Conservation (phyloP, 2,888 invertebrate genomes). For the Eulithis prunata region DNA sequence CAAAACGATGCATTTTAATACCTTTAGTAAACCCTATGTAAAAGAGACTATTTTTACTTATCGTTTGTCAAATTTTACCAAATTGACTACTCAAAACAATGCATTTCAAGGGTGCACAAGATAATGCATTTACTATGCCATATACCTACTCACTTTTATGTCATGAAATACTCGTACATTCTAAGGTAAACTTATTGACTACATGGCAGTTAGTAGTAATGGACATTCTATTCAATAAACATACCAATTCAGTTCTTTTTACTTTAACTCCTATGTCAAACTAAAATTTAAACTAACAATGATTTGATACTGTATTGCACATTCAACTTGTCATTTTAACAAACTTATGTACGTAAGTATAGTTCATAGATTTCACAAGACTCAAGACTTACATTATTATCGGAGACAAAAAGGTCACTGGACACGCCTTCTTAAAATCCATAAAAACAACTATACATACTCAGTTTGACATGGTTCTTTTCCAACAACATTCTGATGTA, state of each 20-base stretch:
- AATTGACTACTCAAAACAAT: neutral
- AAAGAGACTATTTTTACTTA: too few relatives aligned
- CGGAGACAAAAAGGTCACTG: too few relatives aligned
- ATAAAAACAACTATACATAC: too few relatives aligned
- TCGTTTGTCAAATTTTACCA: too few relatives aligned
- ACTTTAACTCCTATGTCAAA: constrained; percentile 24
- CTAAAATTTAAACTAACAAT: neutral
- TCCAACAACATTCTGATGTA: neutral
- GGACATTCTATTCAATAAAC: constrained; percentile 23
- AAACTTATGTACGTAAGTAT: too few relatives aligned
- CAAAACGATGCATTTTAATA: neutral
- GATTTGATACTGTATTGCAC: too few relatives aligned
- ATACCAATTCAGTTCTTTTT: constrained; percentile 25
- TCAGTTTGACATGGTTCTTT: too few relatives aligned
- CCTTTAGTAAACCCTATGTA: too few relatives aligned
- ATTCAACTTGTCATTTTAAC: too few relatives aligned
- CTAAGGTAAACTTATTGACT: constrained; percentile 24
- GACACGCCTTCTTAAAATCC: too few relatives aligned
- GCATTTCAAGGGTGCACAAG: neutral
- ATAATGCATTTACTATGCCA: neutral
- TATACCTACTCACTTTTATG: neutral
- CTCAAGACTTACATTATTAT: too few relatives aligned
- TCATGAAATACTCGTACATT: constrained; percentile 16
- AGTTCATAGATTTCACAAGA: too few relatives aligned
- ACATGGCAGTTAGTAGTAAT: constrained; percentile 35